Conservation (phyloP, 2,797 vertebrate species). For the Poeciliopsis infans region DNA sequence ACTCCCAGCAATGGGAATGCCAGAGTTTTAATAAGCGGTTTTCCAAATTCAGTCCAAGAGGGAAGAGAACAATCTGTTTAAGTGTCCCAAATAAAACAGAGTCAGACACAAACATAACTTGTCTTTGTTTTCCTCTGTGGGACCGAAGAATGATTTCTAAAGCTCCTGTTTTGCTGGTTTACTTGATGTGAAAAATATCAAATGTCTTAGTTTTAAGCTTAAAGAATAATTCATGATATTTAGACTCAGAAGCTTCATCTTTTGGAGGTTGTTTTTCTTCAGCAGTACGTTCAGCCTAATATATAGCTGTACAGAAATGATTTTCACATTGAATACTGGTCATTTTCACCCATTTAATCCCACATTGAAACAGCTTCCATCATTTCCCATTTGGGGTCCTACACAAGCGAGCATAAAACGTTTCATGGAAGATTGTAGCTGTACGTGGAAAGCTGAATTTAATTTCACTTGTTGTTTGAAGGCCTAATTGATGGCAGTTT, state of each 20-base stretch:
- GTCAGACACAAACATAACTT: not conserved
- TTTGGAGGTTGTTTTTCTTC: no score
- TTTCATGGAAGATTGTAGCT: not conserved
- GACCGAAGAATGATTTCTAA: not conserved
- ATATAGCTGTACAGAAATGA: not conserved
- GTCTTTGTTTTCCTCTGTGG: not conserved
- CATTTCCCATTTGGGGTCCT: not conserved
- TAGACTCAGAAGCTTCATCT: not conserved
- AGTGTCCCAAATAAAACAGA: slow-evolving; percentile 2
- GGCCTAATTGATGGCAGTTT: not conserved
- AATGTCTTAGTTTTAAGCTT: not conserved
- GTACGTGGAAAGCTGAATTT: not conserved
- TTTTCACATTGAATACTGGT: not conserved
- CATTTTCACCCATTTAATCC: not conserved
- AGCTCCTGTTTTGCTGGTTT: not conserved
- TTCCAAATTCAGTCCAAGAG: slow-evolving; percentile 44
- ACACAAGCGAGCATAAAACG: not conserved
- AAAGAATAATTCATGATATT: not conserved
- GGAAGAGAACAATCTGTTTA: slow-evolving; percentile 56
- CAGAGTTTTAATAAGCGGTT: slow-evolving; percentile 39
- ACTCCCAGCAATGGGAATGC: slow-evolving; percentile 44
- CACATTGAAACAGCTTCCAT: not conserved
- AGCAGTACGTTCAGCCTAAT: not conserved
- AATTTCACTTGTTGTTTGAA: no score
- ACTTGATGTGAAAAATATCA: not conserved